Evolutionary conservation across 2,888 invertebrate species (phyloP), one percentile per base, ranked within the genome.

Genomic region (Caenorhabditis doughertyi): DNA sequence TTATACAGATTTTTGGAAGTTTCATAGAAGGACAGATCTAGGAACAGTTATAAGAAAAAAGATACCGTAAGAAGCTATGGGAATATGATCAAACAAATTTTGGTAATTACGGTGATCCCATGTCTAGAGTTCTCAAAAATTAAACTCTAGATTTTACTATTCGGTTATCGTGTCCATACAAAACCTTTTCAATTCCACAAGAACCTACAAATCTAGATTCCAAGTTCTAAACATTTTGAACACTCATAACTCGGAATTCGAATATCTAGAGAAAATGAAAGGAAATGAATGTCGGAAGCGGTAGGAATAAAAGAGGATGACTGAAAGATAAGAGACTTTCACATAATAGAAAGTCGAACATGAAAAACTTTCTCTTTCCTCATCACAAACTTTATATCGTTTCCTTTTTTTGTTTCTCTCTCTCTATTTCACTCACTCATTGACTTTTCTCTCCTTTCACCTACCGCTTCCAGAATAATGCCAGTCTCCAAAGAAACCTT

Each of bases 291-390:
- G 29, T 47, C 64, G 32, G 49, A 32, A 47, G 42, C 23, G 32
- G 29, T n/a, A 23, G n/a, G 27, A 25, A 29, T 44, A 32, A 64
- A 64, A 62, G 44, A 29, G 64, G 49, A 49, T 49, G 64, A 49
- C 27, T 39, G 23, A 1, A 23, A 64, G 64, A 64, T 64, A 44
- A 60, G 60, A 60, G 21, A 49, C 47, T 64, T 64, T 64, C 64
- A 23, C 64, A 44, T 44, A 60, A 60, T 60, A n/a, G 27, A 60
- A 60, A 60, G 60, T 42, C 60, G 60, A 42, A 58, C 39, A 47
- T 18, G 3, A 3, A 47, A 25, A 58, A 65, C 65, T 32, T 51
- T 65, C 65, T 65, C 51, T 51, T 65, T 44, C 27, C 51, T 51
- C 65, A 65, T 51, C 64, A 47, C 49, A 42, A 64, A 47, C 64